A percentile compares a stretch with the other conserved stretches of the same genome.
Conservation (phyloP, 2,113 vertebrate species). For the Neomonachus schauinslandi region DNA sequence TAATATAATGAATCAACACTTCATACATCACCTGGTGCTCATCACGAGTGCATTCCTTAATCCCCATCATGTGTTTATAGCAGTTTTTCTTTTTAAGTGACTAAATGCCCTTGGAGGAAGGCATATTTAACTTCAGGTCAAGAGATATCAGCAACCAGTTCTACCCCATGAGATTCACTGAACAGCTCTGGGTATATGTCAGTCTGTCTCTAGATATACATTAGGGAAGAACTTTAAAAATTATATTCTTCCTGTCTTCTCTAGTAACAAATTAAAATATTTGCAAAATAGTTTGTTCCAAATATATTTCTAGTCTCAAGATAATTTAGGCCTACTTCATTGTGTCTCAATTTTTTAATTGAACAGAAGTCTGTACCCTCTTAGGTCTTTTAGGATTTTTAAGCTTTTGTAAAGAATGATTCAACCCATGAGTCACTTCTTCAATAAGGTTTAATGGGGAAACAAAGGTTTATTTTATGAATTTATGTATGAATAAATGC, state of each 20-base stretch:
- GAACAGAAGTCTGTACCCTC: neutral
- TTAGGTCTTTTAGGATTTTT: neutral
- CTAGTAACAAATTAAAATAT: slow-evolving; percentile 29
- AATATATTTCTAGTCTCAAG: neutral
- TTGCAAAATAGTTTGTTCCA: neutral
- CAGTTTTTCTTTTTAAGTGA: neutral
- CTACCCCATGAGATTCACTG: neutral
- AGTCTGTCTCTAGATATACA: neutral
- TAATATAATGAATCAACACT: neutral
- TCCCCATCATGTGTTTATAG: neutral
- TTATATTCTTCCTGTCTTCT: neutral
- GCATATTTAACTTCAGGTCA: neutral
- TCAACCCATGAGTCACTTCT: neutral
- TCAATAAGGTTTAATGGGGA: neutral
- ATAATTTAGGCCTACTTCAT: neutral
- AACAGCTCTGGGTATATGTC: neutral
- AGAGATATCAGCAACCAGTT: neutral
- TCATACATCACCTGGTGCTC: neutral
- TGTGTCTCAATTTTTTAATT: neutral
- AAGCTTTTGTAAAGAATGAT: neutral
- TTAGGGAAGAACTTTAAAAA: slow-evolving; percentile 1
- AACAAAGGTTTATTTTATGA: neutral
- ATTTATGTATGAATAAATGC: neutral
- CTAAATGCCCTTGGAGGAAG: neutral
- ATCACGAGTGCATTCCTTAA: neutral